phyloP scores from a whole-genome alignment of 2,113 vertebrate genomes.

The Xyrauchen texanus region DNA sequence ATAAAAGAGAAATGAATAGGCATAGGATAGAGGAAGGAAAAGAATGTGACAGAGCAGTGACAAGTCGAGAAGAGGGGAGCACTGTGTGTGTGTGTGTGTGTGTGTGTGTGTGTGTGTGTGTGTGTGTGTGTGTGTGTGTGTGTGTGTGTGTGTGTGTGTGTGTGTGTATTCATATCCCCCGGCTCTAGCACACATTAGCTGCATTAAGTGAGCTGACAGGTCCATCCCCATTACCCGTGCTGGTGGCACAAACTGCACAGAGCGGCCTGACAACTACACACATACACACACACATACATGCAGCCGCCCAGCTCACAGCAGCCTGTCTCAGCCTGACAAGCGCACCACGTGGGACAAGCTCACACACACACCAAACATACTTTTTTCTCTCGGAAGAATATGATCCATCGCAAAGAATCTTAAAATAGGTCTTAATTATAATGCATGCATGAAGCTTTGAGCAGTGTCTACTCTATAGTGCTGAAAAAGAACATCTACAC shows the following conservation, averaged over 20 bases:
- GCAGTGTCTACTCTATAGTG: background rate
- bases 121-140: conserved; percentile 65
- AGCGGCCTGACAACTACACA: conserved; percentile 51
- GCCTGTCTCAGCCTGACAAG: conserved; percentile 58
- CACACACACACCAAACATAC: conserved; percentile 49
- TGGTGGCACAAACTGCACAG: conserved; percentile 69
- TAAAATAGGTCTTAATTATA: conserved; percentile 13
- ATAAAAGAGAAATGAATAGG: conserved; percentile 56
- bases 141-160: conserved; percentile 64
- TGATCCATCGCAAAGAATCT: background rate
- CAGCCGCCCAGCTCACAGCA: conserved; percentile 28
- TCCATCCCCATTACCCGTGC: conserved; percentile 78
- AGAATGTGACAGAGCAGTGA: conserved; percentile 54
- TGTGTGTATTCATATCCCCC: conserved; percentile 75
- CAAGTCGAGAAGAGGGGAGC: conserved; percentile 50
- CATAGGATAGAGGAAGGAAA: conserved; percentile 58
- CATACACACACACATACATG: conserved; percentile 16
- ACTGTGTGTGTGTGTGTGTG: conserved; percentile 44
- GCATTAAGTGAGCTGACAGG: conserved; percentile 83
- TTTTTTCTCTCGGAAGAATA: conserved; percentile 24
- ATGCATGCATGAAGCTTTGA: background rate
- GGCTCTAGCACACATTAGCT: conserved; percentile 81
- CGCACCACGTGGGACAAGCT: conserved; percentile 37
- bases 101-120: conserved; percentile 71
- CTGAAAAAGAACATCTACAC: background rate